Conservation (phyloP, 2,797 vertebrate genomes). For the Ara ararauna region DNA sequence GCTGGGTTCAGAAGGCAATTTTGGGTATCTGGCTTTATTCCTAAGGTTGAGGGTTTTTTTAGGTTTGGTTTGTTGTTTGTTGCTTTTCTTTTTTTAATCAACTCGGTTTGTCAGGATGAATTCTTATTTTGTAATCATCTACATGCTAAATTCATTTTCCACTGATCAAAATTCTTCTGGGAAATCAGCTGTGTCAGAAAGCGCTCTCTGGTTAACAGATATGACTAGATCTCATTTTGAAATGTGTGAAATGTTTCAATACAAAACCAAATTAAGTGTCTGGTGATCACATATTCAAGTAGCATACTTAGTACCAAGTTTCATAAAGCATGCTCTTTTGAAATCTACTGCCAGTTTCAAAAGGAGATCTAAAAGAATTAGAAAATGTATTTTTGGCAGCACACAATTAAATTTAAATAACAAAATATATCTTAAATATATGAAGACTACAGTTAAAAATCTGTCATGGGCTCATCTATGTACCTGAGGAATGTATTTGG, state of each 20-base stretch:
- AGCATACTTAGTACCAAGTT: background rate
- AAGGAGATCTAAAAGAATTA: constrained; percentile 31
- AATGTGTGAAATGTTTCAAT: constrained; percentile 39
- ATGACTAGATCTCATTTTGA: constrained; percentile 32
- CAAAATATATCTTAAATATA: background rate
- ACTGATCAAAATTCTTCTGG: constrained; percentile 30
- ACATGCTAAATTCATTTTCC: constrained; percentile 42
- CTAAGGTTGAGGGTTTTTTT: background rate
- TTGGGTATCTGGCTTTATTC: background rate
- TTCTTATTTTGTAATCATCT: background rate
- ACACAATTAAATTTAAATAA: constrained; percentile 16
- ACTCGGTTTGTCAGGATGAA: constrained; percentile 20
- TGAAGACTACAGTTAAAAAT: constrained; percentile 1
- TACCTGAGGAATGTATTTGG: background rate
- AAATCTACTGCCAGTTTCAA: constrained; percentile 9
- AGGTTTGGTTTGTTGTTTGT: background rate
- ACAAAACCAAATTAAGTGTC: background rate
- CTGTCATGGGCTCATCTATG: background rate
- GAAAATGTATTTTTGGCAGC: constrained; percentile 21
- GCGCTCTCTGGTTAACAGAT: constrained; percentile 43
- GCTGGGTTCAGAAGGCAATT: background rate
- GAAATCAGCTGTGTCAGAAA: constrained; percentile 58
- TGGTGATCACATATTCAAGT: background rate
- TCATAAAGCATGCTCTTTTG: background rate
- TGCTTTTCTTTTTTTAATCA: background rate